These are phyloP conservation scores for Salvelinus sp. DNA, from an alignment of 2,113 vertebrate species.

Conservation along the genomic window DNA sequence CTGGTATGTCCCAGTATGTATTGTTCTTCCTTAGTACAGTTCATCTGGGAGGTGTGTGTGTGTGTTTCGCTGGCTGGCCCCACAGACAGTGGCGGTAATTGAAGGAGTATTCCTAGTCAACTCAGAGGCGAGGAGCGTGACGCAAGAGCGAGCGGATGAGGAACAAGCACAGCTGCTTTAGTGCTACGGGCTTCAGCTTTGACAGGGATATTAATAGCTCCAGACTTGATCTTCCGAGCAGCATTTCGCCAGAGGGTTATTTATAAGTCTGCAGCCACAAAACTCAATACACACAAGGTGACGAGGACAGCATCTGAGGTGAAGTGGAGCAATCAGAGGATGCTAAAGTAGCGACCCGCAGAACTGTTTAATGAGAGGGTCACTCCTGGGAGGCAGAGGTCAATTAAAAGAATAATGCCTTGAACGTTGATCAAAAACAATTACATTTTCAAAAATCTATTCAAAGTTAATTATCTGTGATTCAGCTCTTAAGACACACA, in stretches of 20 bases:
- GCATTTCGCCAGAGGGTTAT: conserved; percentile 35
- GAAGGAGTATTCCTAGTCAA: conserved; percentile 3
- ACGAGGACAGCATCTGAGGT: conserved; percentile 20
- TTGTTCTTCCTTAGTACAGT: too few species aligned
- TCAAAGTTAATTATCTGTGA: background rate
- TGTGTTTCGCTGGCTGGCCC: background rate
- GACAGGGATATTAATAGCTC: conserved; percentile 42
- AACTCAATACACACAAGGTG: conserved; percentile 39
- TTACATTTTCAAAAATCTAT: background rate
- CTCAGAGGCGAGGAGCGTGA: conserved; percentile 4
- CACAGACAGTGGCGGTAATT: conserved; percentile 1
- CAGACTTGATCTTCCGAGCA: conserved; percentile 31
- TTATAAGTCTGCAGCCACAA: conserved; percentile 42
- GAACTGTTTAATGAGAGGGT: background rate
- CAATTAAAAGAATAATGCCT: background rate
- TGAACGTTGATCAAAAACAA: background rate
- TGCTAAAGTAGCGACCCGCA: background rate
- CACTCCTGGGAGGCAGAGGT: background rate
- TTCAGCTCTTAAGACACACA: background rate
- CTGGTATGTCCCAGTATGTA: background rate
- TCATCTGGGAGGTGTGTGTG: too few species aligned
- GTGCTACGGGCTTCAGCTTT: conserved; percentile 44
- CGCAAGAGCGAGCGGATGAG: background rate
- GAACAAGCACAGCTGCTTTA: conserved; percentile 36
- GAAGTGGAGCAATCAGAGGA: background rate